Conservation (phyloP, 2,888 invertebrate species). For the Cyaniris semiargus region DNA sequence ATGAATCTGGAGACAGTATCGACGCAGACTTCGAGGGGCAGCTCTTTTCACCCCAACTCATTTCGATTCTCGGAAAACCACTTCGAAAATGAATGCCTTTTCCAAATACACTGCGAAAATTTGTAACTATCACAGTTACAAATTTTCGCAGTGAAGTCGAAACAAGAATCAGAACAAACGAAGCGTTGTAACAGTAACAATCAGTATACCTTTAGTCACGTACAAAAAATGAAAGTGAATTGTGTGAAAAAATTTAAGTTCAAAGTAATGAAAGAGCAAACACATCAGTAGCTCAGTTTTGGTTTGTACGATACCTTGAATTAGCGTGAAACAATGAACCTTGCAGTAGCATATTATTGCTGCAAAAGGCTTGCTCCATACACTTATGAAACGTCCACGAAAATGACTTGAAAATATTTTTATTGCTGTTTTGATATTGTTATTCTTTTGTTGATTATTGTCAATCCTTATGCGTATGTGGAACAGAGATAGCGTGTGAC, state of each 20-base stretch:
- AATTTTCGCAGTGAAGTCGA: no score
- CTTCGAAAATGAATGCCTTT: constrained; percentile 23
- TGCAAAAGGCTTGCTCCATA: no score
- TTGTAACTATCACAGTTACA: no score
- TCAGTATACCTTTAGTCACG: constrained; percentile 1
- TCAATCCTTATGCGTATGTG: no score
- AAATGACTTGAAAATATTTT: no score
- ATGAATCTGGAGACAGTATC: constrained; percentile 39
- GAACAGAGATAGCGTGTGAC: no score
- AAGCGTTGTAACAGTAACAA: background rate
- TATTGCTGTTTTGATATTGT: no score
- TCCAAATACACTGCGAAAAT: constrained; percentile 38
- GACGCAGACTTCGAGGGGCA: constrained; percentile 48
- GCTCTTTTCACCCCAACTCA: constrained; percentile 47
- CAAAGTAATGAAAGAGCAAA: background rate
- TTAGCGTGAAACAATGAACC: no score
- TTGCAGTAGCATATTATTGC: no score
- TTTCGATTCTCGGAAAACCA: constrained; percentile 48
- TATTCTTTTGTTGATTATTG: no score
- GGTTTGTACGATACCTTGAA: background rate
- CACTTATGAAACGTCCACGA: no score
- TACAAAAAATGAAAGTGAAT: constrained; percentile 25
- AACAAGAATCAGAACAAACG: constrained; percentile 5
- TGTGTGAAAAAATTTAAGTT: background rate
- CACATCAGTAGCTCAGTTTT: background rate